These are phyloP conservation scores for Nibea coibor DNA, from an alignment of 2,113 vertebrate species.

Conservation along the genomic window DNA sequence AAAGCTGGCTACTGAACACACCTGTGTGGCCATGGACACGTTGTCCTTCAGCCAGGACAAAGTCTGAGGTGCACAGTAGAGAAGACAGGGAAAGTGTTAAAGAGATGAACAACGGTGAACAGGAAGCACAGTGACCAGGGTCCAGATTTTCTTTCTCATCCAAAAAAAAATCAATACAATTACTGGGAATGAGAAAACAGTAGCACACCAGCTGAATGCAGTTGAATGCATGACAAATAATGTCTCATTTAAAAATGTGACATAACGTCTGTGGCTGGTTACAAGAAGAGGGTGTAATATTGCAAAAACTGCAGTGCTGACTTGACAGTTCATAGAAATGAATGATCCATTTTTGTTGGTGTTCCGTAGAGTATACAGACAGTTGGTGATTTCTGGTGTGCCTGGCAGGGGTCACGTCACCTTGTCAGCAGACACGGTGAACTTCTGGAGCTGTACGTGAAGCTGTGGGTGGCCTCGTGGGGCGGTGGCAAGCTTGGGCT, in stretches of 20 bases:
- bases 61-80: constrained; percentile 69
- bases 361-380: not conserved
- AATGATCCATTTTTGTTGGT: not conserved
- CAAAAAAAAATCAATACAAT: constrained; percentile 17
- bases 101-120: not conserved
- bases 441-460: constrained; percentile 82
- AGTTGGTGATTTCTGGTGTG: constrained; percentile 7
- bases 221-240: constrained; percentile 10
- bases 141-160: not conserved
- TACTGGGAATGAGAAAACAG: constrained; percentile 51
- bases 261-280: constrained; percentile 55
- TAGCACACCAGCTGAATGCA: not conserved
- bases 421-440: constrained; percentile 86
- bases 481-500: constrained; percentile 56
- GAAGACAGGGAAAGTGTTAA: constrained; percentile 3
- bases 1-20: constrained; percentile 53
- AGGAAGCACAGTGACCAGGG: constrained; percentile 9
- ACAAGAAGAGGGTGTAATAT: constrained; percentile 36
- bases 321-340: constrained; percentile 13
- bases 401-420: constrained; percentile 55
- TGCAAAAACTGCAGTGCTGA: constrained; percentile 23
- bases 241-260: constrained; percentile 48
- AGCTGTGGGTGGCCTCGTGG: constrained; percentile 76
- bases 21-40: constrained; percentile 63
- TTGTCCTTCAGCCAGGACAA: constrained; percentile 84